Evolutionary conservation across 2,888 invertebrate genomes (phyloP).

Genomic region (Hyposoter dolosus): DNA sequence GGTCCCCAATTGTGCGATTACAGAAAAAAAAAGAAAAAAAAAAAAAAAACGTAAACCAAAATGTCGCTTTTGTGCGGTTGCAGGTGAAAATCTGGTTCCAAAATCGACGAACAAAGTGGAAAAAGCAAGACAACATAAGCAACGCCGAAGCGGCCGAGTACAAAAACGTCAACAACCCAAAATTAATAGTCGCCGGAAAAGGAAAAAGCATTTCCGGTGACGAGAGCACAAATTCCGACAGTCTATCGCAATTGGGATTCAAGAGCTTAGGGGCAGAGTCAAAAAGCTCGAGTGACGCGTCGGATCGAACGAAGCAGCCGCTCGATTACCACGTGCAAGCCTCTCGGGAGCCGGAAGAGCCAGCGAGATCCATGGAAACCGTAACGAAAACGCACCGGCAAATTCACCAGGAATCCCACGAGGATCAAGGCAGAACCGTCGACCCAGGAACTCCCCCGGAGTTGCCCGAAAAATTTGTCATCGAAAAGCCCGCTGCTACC

Average conservation of each 20-base stretch:
- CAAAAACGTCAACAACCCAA: slow-evolving; percentile 86
- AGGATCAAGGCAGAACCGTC: slow-evolving; percentile 16
- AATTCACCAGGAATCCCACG: background rate
- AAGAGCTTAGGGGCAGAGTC: slow-evolving; percentile 51
- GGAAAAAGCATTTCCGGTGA: slow-evolving; percentile 61
- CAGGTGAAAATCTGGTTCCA: slow-evolving; percentile 97
- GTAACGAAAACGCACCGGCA: background rate
- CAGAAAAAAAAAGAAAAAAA: background rate
- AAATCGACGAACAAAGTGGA: slow-evolving; percentile 93
- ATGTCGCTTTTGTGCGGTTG: slow-evolving; percentile 77
- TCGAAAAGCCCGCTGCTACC: background rate
- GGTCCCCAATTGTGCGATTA: background rate
- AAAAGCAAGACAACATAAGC: slow-evolving; percentile 96
- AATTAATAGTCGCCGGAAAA: slow-evolving; percentile 57
- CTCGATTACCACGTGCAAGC: slow-evolving; percentile 48
- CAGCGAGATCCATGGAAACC: background rate
- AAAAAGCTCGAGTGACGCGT: slow-evolving; percentile 10
- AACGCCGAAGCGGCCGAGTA: slow-evolving; percentile 95
- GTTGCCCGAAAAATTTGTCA: background rate
- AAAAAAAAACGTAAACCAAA: background rate
- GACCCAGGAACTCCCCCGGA: background rate
- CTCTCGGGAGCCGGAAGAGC: background rate
- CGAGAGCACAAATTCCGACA: slow-evolving; percentile 66
- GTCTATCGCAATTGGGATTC: slow-evolving; percentile 37
- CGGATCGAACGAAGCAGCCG: slow-evolving; percentile 30